Evolutionary conservation across 2,113 vertebrate genomes (phyloP).

Genomic region (Hippotragus niger): DNA sequence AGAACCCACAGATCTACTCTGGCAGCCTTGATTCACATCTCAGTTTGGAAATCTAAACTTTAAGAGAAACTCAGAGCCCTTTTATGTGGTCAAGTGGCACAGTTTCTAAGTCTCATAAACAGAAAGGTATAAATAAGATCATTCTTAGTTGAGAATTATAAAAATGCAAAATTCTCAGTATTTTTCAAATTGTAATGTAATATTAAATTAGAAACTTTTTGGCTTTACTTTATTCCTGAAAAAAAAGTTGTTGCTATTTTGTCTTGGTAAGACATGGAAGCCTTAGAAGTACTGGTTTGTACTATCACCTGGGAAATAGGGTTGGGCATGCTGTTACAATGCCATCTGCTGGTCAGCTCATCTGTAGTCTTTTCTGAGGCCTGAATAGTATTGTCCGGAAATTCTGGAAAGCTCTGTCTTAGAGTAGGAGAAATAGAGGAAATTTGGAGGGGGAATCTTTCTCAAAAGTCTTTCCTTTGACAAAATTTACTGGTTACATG

Average conservation of each 20-base stretch:
- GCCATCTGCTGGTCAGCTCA: conserved; percentile 76
- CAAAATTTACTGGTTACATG: not conserved
- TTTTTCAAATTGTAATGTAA: not conserved
- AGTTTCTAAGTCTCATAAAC: not conserved
- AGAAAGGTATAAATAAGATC: not conserved
- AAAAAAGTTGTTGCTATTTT: not conserved
- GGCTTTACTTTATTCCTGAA: not conserved
- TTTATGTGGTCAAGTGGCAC: not conserved
- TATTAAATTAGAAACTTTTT: not conserved
- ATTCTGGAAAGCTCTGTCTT: not conserved
- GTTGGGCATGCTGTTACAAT: conserved; percentile 10
- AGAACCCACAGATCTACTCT: not conserved
- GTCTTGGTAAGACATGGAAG: not conserved
- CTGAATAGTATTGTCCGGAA: not conserved
- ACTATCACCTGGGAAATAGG: not conserved
- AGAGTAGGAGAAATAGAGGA: not conserved
- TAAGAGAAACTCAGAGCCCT: not conserved
- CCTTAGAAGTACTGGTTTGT: not conserved
- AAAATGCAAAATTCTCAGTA: not conserved
- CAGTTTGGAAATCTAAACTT: not conserved
- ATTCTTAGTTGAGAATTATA: not conserved
- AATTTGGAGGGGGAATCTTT: not conserved
- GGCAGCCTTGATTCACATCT: not conserved
- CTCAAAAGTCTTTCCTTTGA: not conserved
- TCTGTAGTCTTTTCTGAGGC: not conserved